A percentile compares a stretch with the other conserved stretches of the same genome.
Evolutionary conservation across 2,888 invertebrate genomes (phyloP).

Genomic region (Thymelicus lineola): DNA sequence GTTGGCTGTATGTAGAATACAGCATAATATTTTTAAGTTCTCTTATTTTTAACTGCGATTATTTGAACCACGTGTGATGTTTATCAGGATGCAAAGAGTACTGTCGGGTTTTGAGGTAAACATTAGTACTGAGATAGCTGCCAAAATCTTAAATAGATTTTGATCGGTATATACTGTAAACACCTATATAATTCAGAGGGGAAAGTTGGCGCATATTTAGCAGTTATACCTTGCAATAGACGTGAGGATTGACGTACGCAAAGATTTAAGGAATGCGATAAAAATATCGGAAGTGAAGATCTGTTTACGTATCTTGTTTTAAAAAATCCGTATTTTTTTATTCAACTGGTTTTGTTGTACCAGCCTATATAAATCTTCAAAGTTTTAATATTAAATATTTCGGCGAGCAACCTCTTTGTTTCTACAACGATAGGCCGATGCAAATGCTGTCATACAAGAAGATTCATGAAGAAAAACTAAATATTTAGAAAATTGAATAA

Average conservation of each 20-base stretch:
- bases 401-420: too few relatives aligned
- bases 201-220: background rate
- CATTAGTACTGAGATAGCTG: slow-evolving; percentile 48
- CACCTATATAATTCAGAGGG: background rate
- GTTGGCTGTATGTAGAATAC: slow-evolving; percentile 69
- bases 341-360: too few relatives aligned
- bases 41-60: slow-evolving; percentile 1
- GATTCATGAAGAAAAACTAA: too few relatives aligned
- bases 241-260: background rate
- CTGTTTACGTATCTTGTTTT: too few relatives aligned
- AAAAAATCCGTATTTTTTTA: too few relatives aligned
- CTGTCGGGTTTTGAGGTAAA: slow-evolving; percentile 33
- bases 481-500: too few relatives aligned
- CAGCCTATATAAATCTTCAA: too few relatives aligned
- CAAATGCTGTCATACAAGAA: too few relatives aligned
- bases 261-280: too few relatives aligned
- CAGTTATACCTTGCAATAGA: background rate
- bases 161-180: background rate
- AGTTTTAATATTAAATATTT: too few relatives aligned
- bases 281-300: too few relatives aligned
- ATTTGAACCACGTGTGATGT: slow-evolving; percentile 12
- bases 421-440: too few relatives aligned
- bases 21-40: slow-evolving; percentile 62
- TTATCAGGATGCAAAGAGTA: slow-evolving; percentile 28
- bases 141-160: slow-evolving; percentile 67